Evolutionary conservation across 23 tunicate genomes (phyloP), one percentile per base, ranked within the genome.

Genomic region (Styela plicata): DNA sequence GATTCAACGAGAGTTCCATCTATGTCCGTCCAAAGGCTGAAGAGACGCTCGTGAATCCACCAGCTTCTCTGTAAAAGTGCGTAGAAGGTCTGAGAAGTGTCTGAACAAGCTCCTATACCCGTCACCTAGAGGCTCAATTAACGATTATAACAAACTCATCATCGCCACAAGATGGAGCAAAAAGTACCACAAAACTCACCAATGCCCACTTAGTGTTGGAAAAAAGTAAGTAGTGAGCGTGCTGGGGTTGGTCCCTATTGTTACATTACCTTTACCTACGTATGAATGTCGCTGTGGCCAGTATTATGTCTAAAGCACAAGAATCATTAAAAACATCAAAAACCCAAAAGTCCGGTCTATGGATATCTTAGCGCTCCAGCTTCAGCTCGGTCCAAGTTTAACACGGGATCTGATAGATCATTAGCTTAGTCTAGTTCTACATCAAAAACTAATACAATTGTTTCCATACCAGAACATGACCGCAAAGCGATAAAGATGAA

Each of bases 231-330:
- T n/a, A 44, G 57, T 44, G 57, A 44, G 57, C 57, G 10, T 66
- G 18, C 64, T 18, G 17, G 17, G 17, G 31, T 66, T 66, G 17
- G n/a, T n/a, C n/a, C n/a, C n/a, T n/a, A n/a, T 18, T 7, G 17
- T 66, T 10, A 66, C 70, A 27, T 66, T 66, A 66, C 70, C 70
- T 24, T 66, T 66, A 18, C 70, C 70, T 24, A 66, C 30, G 7
- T 66, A 66, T 27, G 70, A 66, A 66, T n/a, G 70, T 66, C 7
- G 57, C 57, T 5, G 57, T 44, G 57, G 7, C 57, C 7, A 44
- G 13, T 44, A 44, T 44, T 44, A 44, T 44, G 57, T 7, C 57
- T 44, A 44, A 13, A 7, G 17, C 17, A 3, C n/a, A n/a, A n/a
- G 24, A 33, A 30, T 34, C 32, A 71, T 28, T 34, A 36, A 26